phyloP scores from a whole-genome alignment of 2,113 vertebrate species.

The Hyla sarda region DNA sequence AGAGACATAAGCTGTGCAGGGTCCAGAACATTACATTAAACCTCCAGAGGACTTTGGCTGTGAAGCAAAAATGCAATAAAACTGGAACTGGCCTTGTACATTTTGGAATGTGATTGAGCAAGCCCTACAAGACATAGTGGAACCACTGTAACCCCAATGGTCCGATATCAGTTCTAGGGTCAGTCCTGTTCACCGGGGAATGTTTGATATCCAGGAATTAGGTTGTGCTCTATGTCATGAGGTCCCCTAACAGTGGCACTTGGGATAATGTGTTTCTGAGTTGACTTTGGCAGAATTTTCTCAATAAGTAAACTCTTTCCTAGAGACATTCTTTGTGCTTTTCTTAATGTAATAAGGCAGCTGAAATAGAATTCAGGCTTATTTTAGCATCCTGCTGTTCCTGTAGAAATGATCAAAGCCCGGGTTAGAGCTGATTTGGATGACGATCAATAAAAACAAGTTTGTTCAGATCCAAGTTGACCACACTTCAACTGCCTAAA shows the following conservation, averaged over 20 bases:
- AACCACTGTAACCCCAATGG: not conserved
- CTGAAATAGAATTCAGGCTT: conserved; percentile 49
- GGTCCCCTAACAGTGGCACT: conserved; percentile 41
- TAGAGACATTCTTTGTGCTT: conserved; percentile 49
- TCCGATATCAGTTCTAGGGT: not conserved
- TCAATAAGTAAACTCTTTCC: conserved; percentile 55
- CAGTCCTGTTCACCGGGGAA: conserved; percentile 36
- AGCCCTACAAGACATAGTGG: not conserved
- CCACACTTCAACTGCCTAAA: conserved; percentile 28
- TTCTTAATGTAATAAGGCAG: conserved; percentile 57
- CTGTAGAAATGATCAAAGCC: conserved; percentile 51
- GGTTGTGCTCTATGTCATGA: conserved; percentile 7
- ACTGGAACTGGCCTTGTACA: not conserved
- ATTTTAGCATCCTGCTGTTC: conserved; percentile 56
- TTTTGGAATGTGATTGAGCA: not conserved
- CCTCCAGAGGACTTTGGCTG: not conserved
- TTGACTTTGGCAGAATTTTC: conserved; percentile 50
- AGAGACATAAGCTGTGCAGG: not conserved
- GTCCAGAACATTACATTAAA: not conserved
- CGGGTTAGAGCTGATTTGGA: conserved; percentile 43
- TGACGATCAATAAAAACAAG: conserved; percentile 52
- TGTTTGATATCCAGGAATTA: conserved; percentile 22
- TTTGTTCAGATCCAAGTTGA: conserved; percentile 39
- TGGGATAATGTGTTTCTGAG: conserved; percentile 53
- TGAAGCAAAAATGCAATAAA: conserved; percentile 5